Base-by-base conservation (phyloP, 2,113 vertebrate species). In the Rhinolophus sinicus region DNA sequence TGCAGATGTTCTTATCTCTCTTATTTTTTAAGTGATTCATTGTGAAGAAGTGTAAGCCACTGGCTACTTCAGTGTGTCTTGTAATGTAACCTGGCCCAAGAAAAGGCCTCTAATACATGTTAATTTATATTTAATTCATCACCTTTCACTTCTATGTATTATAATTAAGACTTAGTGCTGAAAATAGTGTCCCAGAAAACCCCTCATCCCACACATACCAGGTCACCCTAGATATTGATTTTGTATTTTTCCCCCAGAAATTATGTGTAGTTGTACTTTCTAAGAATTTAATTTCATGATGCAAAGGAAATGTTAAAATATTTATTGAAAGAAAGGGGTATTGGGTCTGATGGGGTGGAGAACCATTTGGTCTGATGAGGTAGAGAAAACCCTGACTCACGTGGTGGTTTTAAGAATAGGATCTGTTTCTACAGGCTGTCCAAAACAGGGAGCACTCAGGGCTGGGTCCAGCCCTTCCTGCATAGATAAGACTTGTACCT, bases 361-460 rank as follows among this genome's bases (percentile, higher is more conserved):
- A 54, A 54, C 16, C 52, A 54, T 54, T 44, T 47, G 30, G 28
- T 38, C 88, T 50, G 24, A 38, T 18, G 52, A 14, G 14, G 52
- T 95, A 52, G 47, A 90, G 81, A 92, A 87, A 69, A 52, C 73
- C 64, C 62, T 94, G 88, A 94, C 60, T 85, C 82, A 60, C 4
- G 33, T 11, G 44, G 62, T 8, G 62, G 4, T 44, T 70, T 70
- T 75, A 75, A 81, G 93, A 40, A 85, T 28, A 80, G 72, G 60
- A 95, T 73, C 35, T 83, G 50, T 93, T 88, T 82, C 73, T 54
- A 62, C 21, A 77, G 69, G 64, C 40, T 97, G 80, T 73, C 44
- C n/a, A 22, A 84, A 80, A 64, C 8, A 40, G 35, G 82, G 38
- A 62, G 88, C 38, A 50, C 72, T 12, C 72, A 33, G 16, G 2